Conservation (phyloP, 1,140 invertebrate genomes). For the Ceratina australensis region DNA sequence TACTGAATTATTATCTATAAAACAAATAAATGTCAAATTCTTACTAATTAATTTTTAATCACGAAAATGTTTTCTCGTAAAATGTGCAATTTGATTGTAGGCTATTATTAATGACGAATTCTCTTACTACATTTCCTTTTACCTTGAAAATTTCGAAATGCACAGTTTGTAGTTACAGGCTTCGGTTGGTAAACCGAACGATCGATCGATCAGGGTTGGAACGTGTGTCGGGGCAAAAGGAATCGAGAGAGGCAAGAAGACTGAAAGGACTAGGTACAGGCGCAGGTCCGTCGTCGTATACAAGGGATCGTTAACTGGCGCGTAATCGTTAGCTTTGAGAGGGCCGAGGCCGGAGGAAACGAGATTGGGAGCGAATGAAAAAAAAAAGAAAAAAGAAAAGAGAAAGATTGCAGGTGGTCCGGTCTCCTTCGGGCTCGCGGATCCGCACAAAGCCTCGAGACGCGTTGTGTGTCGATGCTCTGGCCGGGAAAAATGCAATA, state of each 20-base stretch:
- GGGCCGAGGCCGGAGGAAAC: conserved; percentile 35
- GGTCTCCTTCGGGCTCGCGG: conserved; percentile 24
- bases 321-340: conserved; percentile 68
- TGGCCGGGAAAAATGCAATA: conserved; percentile 37
- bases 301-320: conserved; percentile 64
- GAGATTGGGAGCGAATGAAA: conserved; percentile 25
- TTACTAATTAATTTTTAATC: no score
- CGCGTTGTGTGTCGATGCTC: conserved; percentile 25
- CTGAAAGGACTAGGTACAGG: conserved; percentile 31
- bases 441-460: conserved; percentile 35
- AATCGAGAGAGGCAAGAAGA: conserved; percentile 32
- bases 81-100: no score
- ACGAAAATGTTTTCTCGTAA: no score
- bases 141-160: background rate
- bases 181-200: background rate
- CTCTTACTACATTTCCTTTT: background rate
- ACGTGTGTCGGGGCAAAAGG: conserved; percentile 17
- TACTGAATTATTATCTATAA: no score
- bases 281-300: conserved; percentile 27
- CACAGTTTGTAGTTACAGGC: no score
- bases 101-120: no score
- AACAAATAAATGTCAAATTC: no score
- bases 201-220: conserved; percentile 34
- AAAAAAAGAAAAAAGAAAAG: conserved; percentile 52
- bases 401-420: conserved; percentile 23